phyloP scores from a whole-genome alignment of 2,113 vertebrate genomes.

The Daphoenositta chrysoptera region DNA sequence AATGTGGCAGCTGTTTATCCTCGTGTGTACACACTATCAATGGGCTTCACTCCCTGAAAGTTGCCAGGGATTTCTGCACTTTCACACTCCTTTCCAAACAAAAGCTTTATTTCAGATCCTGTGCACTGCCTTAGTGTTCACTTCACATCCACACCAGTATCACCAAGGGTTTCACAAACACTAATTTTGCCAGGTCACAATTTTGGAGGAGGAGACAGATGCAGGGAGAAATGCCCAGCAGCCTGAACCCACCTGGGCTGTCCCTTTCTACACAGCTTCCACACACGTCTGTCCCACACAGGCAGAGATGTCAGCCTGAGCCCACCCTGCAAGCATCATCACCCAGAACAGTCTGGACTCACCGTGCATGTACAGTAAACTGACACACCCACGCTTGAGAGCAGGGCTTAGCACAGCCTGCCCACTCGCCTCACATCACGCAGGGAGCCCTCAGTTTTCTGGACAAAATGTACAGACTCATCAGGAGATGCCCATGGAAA shows the following conservation, averaged over 20 bases:
- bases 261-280: no score
- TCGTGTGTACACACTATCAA: accelerated
- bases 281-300: no score
- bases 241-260: background rate
- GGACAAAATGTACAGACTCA: background rate
- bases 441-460: background rate
- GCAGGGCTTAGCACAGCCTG: background rate
- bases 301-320: background rate
- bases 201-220: background rate
- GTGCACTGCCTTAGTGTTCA: accelerated
- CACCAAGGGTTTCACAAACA: background rate
- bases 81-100: background rate
- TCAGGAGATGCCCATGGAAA: background rate
- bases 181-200: background rate
- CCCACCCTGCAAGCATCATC: background rate
- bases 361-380: accelerated
- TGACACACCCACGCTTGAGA: background rate
- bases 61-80: background rate
- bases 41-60: background rate
- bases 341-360: accelerated
- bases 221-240: background rate
- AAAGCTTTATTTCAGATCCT: background rate
- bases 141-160: background rate
- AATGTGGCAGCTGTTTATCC: background rate
- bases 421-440: accelerated